These are phyloP conservation scores for Girardinichthys multiradiatus DNA, from an alignment of 2,113 vertebrate species.

Conservation along the genomic window DNA sequence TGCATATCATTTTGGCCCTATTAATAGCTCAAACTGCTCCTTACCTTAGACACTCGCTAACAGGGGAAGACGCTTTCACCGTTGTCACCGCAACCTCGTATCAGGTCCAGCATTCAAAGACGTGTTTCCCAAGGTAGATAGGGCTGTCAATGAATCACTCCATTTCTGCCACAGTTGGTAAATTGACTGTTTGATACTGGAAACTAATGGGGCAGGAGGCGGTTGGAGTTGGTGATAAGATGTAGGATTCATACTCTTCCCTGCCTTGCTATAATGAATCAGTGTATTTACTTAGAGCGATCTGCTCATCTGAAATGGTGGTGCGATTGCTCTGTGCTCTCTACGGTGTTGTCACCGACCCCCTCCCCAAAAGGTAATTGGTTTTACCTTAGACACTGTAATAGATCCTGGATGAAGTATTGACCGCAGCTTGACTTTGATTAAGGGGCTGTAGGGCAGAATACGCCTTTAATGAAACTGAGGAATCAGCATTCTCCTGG, in stretches of 20 bases:
- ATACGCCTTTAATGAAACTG: conserved; percentile 82
- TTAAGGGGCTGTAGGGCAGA: conserved; percentile 83
- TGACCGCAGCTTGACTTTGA: conserved; percentile 86
- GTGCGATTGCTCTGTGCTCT: conserved; percentile 56
- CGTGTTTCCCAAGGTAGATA: conserved; percentile 52
- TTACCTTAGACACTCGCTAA: conserved; percentile 24
- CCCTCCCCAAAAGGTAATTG: conserved; percentile 80
- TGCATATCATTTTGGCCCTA: conserved; percentile 63
- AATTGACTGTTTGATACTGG: conserved; percentile 60
- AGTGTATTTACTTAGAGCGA: conserved; percentile 77
- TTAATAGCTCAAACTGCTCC: conserved; percentile 61
- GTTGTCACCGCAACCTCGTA: conserved; percentile 39
- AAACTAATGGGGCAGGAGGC: conserved; percentile 49
- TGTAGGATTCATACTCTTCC: conserved; percentile 57
- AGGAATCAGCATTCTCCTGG: conserved; percentile 79
- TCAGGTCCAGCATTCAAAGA: conserved; percentile 45
- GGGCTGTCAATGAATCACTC: conserved; percentile 54
- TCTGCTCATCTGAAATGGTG: conserved; percentile 59
- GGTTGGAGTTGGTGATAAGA: conserved; percentile 58
- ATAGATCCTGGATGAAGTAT: conserved; percentile 88
- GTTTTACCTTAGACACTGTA: conserved; percentile 80
- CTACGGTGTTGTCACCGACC: conserved; percentile 13
- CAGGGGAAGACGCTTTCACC: conserved; percentile 26
- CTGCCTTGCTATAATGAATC: conserved; percentile 68
- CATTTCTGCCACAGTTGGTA: conserved; percentile 49